phyloP scores from a whole-genome alignment of 2,888 invertebrate species.

The Calameuta idolon region DNA sequence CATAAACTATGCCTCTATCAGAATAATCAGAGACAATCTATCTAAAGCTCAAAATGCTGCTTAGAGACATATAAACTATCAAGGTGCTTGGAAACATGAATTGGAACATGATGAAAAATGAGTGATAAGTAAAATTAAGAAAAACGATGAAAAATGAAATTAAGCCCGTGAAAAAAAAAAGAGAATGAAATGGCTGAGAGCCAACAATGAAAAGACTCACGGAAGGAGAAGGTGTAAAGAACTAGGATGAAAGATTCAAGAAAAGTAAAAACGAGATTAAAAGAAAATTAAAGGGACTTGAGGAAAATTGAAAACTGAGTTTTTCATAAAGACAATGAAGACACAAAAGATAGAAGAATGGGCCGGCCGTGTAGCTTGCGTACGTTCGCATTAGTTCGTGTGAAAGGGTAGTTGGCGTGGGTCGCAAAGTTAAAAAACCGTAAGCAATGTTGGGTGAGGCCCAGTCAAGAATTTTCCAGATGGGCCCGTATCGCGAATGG shows the following conservation, averaged over 20 bases:
- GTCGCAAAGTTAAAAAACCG: background rate
- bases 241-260: background rate
- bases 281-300: background rate
- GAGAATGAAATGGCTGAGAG: background rate
- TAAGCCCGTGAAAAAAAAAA: background rate
- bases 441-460: background rate
- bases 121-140: background rate
- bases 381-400: background rate
- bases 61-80: background rate
- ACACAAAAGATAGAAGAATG: background rate
- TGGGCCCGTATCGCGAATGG: background rate
- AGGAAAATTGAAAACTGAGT: background rate
- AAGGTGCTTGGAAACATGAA: background rate
- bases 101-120: background rate
- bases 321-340: background rate
- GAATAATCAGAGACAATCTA: background rate
- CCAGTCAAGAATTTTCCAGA: background rate
- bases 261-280: background rate
- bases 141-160: background rate
- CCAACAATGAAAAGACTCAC: background rate
- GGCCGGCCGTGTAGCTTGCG: background rate
- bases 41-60: background rate
- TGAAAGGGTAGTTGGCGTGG: background rate
- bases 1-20: background rate
- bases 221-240: background rate